Evolutionary conservation across 2,888 invertebrate genomes (phyloP), one percentile per base, ranked within the genome.

Genomic region (Caenorhabditis sp.): DNA sequence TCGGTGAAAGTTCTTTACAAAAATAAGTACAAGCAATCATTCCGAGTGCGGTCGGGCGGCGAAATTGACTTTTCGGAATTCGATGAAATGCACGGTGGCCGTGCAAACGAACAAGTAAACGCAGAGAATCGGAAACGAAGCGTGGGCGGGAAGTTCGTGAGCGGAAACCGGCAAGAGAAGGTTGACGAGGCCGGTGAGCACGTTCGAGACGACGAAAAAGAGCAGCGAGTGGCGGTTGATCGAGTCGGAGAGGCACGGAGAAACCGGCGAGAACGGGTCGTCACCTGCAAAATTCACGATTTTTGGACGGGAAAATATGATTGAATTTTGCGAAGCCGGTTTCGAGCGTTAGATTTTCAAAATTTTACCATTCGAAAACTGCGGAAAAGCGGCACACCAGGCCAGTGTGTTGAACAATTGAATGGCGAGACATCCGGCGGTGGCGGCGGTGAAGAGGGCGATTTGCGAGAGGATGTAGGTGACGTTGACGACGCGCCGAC

Each of bases 201-300:
- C 81, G 91, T 97, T 97, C 1, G 93, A 93, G 13, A 93, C 80
- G 59, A 97, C 90, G 89, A 97, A 97, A 89, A 93, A 94, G n/a
- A 92, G 88, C 30, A 96, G 90, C 1, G 94, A 95, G 43, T 82
- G 73, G 2, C 79, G 79, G 68, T 85, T 86, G 45, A 88, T 78
- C 24, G 84, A 72, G 17, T 66, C 70, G 39, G 78, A 46, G 9
- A 86, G 75, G 53, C 84, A 85, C 26, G 85, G 84, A 30, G 80
- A 63, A 2, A 78, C 56, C 6, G 74, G 48, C 13, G 66, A 75
- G 59, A 82, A 84, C n/a, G 84, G 83, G 43, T 77, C 70, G 56
- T 83, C 83, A 24, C 81, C 83, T 85, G 70, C 43, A 30, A 62
- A 27, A 7, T 17, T 41, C 6, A 41, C 13, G 7, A 8, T 15